A percentile compares a stretch with the other conserved stretches of the same genome.
Conservation (phyloP, 2,888 invertebrate species). For the Baccha elongata region DNA sequence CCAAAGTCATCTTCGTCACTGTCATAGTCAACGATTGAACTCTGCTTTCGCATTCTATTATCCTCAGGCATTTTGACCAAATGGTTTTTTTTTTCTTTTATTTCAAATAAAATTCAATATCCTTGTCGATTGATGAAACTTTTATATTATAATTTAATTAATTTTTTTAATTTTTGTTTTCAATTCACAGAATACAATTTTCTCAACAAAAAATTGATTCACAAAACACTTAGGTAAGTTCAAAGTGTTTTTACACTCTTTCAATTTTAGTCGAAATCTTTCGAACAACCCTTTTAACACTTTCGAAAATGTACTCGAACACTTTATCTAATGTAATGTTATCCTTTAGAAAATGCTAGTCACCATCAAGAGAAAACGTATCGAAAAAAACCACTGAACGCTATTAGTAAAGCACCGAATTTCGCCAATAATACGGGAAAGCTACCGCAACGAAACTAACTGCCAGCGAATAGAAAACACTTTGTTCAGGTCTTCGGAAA, state of each 20-base stretch:
- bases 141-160: background rate
- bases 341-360: background rate
- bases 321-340: background rate
- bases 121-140: background rate
- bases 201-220: background rate
- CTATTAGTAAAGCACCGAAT: background rate
- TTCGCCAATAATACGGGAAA: constrained; percentile 36
- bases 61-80: constrained; percentile 61
- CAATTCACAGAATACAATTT: background rate
- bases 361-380: background rate
- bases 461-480: constrained; percentile 37
- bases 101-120: background rate
- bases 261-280: background rate
- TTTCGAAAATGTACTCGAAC: background rate
- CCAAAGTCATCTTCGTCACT: constrained; percentile 79
- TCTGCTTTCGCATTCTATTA: constrained; percentile 76
- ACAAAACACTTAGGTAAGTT: background rate
- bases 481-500: constrained; percentile 44
- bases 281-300: background rate
- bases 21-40: constrained; percentile 77
- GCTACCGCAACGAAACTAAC: constrained; percentile 57
- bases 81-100: background rate
- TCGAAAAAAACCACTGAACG: background rate
- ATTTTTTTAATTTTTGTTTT: background rate
- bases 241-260: background rate